Evolutionary conservation across 2,888 invertebrate species (phyloP).

Genomic region (Stictocephala bisonia): DNA sequence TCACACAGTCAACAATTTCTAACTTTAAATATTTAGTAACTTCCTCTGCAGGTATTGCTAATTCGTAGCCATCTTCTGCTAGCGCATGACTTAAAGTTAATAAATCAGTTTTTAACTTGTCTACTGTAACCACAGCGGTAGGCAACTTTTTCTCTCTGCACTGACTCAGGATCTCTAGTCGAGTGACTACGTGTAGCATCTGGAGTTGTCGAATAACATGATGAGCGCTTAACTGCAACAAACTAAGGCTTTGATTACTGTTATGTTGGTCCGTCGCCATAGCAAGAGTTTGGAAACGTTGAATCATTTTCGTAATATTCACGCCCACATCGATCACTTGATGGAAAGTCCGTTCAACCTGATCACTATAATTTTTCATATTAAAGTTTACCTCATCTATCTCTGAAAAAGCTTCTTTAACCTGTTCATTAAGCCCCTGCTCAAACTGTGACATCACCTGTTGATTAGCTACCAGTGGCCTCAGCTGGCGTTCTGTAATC

Average conservation of each 20-base stretch:
- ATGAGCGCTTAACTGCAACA: constrained; percentile 1
- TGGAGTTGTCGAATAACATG: constrained; percentile 5
- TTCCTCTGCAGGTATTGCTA: neutral
- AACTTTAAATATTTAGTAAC: neutral
- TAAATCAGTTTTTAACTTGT: neutral
- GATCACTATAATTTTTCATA: neutral
- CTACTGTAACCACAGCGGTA: neutral
- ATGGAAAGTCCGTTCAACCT: neutral
- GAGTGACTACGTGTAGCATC: constrained; percentile 1
- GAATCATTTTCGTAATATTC: neutral
- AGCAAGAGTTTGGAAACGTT: neutral
- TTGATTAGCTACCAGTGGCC: neutral
- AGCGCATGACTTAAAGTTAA: neutral
- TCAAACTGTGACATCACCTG: neutral
- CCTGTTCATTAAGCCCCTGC: neutral
- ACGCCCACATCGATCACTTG: neutral
- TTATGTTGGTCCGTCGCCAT: neutral
- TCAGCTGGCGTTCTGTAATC: neutral
- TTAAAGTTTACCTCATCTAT: neutral
- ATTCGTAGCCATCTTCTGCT: neutral
- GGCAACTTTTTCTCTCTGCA: neutral
- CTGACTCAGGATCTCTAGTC: neutral
- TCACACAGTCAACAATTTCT: constrained; percentile 2
- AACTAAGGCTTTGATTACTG: neutral
- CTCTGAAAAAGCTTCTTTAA: neutral